Percentiles rank a stretch among this genome's conserved stretches.
Conservation (phyloP, 2,797 vertebrate genomes). For the Smutsia gigantea region DNA sequence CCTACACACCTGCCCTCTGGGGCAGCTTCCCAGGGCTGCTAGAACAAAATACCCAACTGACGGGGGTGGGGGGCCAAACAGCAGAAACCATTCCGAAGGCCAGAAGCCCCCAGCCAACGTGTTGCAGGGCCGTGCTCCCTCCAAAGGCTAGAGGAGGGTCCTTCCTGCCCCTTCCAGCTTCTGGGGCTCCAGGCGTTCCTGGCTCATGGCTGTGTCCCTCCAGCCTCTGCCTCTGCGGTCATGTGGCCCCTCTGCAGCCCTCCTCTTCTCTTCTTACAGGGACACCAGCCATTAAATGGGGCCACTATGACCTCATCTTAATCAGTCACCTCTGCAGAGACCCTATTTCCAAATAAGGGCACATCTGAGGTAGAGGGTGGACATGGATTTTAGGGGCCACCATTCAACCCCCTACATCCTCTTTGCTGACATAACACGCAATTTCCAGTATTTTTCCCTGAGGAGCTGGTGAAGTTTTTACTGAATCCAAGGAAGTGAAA, state of each 20-base stretch:
- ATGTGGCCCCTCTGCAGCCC: accelerated
- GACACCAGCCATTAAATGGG: accelerated
- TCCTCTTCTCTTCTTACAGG: not conserved
- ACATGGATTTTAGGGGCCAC: not conserved
- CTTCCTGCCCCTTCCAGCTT: not conserved
- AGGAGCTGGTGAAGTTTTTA: slow-evolving; percentile 59
- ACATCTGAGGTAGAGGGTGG: not conserved
- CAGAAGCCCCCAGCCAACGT: not conserved
- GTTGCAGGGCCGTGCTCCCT: not conserved
- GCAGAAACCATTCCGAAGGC: not conserved
- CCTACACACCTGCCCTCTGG: not conserved
- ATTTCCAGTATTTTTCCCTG: not conserved
- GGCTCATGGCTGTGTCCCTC: not conserved
- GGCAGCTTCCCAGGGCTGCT: accelerated
- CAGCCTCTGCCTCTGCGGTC: not conserved
- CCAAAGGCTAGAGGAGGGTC: accelerated
- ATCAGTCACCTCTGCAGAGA: not conserved
- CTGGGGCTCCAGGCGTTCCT: not conserved
- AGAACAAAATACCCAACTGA: not conserved
- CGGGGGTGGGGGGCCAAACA: not conserved
- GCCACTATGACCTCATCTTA: no score
- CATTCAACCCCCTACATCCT: accelerated
- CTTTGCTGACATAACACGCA: not conserved
- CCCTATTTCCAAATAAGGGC: not conserved
- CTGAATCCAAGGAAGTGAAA: slow-evolving; percentile 73